Evolutionary conservation across 2,113 vertebrate genomes (phyloP).

Genomic region (Anser brachyrhynchus): DNA sequence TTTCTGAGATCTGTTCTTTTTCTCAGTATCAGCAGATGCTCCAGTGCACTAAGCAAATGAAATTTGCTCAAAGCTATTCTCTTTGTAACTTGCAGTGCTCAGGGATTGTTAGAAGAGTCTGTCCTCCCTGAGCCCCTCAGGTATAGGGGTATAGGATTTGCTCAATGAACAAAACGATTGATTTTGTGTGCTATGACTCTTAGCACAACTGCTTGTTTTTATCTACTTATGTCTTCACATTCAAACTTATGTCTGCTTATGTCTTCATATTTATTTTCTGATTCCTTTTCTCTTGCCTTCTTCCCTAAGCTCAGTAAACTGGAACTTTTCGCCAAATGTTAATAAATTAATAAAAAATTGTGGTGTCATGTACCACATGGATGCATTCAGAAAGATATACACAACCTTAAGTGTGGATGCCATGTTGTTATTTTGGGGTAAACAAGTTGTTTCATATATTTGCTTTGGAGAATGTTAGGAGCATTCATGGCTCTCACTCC

Average conservation of each 20-base stretch:
- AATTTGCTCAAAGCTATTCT: neutral
- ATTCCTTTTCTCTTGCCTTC: neutral
- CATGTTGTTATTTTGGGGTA: neutral
- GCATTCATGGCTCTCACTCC: neutral
- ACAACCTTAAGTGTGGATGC: neutral
- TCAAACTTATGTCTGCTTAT: neutral
- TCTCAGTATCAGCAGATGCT: neutral
- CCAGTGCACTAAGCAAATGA: neutral
- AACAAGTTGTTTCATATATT: neutral
- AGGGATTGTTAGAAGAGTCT: neutral
- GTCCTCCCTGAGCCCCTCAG: neutral
- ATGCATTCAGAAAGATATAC: neutral
- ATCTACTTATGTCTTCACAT: neutral
- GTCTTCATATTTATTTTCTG: neutral
- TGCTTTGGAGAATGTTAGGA: neutral
- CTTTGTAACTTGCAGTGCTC: neutral
- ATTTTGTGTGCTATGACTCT: neutral
- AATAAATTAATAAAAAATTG: neutral
- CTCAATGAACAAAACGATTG: neutral
- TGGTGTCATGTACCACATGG: neutral
- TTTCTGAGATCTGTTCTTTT: neutral
- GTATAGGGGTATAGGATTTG: neutral
- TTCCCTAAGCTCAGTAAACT: neutral
- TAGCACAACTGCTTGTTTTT: neutral
- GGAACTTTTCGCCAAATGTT: neutral